Evolutionary conservation across 2,888 invertebrate genomes (phyloP).

Genomic region (Nephrotoma appendiculata): DNA sequence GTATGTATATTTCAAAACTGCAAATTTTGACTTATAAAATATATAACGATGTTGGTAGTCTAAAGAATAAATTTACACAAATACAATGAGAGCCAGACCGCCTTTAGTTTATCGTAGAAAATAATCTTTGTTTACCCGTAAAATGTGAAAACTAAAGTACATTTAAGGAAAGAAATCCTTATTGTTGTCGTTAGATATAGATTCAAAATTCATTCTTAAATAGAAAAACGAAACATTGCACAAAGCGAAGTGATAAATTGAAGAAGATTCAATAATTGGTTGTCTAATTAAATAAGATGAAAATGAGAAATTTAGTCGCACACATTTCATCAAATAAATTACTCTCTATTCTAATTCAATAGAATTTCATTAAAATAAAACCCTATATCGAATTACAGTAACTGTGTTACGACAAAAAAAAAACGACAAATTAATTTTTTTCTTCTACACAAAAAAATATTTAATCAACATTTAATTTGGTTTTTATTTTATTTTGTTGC

Average conservation of each 20-base stretch:
- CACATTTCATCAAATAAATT: background rate
- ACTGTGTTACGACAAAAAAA: background rate
- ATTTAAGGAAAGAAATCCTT: too few relatives aligned
- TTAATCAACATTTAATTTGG: background rate
- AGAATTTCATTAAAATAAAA: background rate
- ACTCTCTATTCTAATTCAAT: background rate
- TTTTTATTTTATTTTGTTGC: slow-evolving; percentile 26
- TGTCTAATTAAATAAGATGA: background rate
- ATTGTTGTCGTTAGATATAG: too few relatives aligned
- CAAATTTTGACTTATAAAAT: too few relatives aligned
- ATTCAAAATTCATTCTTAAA: background rate
- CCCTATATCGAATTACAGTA: background rate
- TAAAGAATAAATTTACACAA: too few relatives aligned
- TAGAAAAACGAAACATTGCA: background rate
- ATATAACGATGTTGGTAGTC: too few relatives aligned
- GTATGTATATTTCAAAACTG: too few relatives aligned
- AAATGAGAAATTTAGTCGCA: background rate
- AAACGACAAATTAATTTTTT: background rate
- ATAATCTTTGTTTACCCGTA: too few relatives aligned
- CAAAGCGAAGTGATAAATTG: background rate
- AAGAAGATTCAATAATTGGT: background rate
- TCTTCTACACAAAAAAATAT: background rate
- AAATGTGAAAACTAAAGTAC: too few relatives aligned
- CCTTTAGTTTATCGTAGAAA: too few relatives aligned
- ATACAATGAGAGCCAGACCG: too few relatives aligned